phyloP scores from a whole-genome alignment of 2,113 vertebrate genomes.

The Rhagologus leucostigma region DNA sequence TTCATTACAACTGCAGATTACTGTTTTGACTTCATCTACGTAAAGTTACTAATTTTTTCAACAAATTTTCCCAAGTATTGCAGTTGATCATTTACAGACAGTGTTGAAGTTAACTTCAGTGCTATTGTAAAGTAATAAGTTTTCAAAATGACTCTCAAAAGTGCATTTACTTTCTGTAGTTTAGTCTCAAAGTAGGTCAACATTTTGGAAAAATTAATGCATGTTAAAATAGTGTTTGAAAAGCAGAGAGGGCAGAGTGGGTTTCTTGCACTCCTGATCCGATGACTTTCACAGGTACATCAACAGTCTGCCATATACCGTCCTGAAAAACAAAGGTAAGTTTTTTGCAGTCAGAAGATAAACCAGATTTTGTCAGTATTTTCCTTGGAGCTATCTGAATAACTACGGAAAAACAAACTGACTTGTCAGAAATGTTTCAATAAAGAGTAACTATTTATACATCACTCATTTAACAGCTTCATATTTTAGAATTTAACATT shows the following conservation, averaged over 20 bases:
- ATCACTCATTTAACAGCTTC: background rate
- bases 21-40: constrained; percentile 53
- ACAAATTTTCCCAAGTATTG: constrained; percentile 79
- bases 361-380: background rate
- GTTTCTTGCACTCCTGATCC: constrained; percentile 40
- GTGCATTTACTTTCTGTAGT: constrained; percentile 74
- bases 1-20: constrained; percentile 62
- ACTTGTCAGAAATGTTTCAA: background rate
- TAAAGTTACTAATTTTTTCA: constrained; percentile 68
- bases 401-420: background rate
- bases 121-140: constrained; percentile 82
- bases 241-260: constrained; percentile 55
- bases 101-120: constrained; percentile 88
- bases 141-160: constrained; percentile 75
- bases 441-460: background rate
- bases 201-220: constrained; percentile 59
- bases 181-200: constrained; percentile 60
- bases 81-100: constrained; percentile 76
- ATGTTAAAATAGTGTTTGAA: constrained; percentile 73
- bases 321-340: constrained; percentile 77
- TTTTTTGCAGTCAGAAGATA: background rate
- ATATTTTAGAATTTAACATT: background rate
- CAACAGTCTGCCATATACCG: constrained; percentile 97
- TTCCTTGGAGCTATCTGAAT: background rate
- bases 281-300: constrained; percentile 56